A percentile compares a stretch with the other conserved stretches of the same genome.
Conservation (phyloP, 2,888 invertebrate species). For the Dastarcus helophoroides region DNA sequence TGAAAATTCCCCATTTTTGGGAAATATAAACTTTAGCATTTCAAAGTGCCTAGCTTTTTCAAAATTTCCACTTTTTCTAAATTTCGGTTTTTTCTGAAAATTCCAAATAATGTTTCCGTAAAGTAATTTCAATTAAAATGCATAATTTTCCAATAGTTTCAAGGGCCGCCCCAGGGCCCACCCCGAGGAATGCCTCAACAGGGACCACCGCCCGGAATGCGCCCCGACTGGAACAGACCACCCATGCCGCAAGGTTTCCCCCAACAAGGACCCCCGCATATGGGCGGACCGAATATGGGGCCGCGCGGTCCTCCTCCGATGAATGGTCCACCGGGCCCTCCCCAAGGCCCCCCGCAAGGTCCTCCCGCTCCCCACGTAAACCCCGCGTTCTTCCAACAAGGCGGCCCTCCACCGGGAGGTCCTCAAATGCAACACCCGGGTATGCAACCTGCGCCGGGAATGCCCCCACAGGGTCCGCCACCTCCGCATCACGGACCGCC, state of each 20-base stretch:
- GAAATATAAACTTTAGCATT: no score
- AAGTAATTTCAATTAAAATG: no score
- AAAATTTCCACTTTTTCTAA: no score
- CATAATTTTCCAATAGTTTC: conserved; percentile 36
- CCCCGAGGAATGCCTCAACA: conserved; percentile 49
- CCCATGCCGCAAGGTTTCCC: conserved; percentile 60
- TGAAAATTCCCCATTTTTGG: no score
- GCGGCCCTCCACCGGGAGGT: conserved; percentile 41
- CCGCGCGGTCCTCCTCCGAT: conserved; percentile 45
- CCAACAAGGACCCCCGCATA: conserved; percentile 58
- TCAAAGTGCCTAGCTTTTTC: no score
- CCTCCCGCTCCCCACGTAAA: conserved; percentile 87
- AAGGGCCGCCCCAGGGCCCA: conserved; percentile 45
- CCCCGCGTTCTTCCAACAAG: conserved; percentile 90
- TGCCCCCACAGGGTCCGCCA: conserved; percentile 54
- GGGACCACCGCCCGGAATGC: conserved; percentile 52
- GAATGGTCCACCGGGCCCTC: conserved; percentile 40
- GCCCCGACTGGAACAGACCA: conserved; percentile 65
- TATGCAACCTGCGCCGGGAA: conserved; percentile 37
- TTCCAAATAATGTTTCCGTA: no score
- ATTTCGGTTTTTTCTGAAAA: no score
- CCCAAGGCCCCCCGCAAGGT: conserved; percentile 41
- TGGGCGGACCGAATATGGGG: conserved; percentile 48
- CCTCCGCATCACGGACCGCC: conserved; percentile 56
- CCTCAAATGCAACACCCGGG: conserved; percentile 48